Evolutionary conservation across 2,797 vertebrate species (phyloP).

Genomic region (Gymnoscopelus microlampas): DNA sequence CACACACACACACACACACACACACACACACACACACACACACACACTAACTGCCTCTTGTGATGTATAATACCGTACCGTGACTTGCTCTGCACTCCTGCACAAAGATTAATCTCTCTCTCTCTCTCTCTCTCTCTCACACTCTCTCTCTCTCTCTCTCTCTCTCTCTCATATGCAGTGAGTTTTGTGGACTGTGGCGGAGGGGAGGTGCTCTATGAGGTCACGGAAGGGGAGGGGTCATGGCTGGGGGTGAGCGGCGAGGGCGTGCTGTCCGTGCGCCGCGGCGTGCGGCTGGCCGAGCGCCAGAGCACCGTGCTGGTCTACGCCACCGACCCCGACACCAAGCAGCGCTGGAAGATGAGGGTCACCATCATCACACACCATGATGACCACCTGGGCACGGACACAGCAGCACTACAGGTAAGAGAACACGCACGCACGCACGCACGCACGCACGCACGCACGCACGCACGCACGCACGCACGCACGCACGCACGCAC

Average conservation of each 20-base stretch:
- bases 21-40: no score
- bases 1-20: background rate
- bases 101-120: no score
- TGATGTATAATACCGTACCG: no score
- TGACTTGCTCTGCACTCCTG: no score
- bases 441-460: no score
- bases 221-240: constrained; percentile 80
- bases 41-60: no score
- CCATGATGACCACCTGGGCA: constrained; percentile 13
- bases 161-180: constrained; percentile 64
- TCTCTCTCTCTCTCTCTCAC: no score
- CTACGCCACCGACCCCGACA: constrained; percentile 85
- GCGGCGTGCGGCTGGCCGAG: constrained; percentile 70
- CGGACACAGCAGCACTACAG: constrained; percentile 39
- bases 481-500: no score
- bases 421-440: constrained; percentile 37
- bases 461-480: no score
- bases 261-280: constrained; percentile 85
- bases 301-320: constrained; percentile 74
- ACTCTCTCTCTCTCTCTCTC: no score
- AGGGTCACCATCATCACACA: constrained; percentile 80
- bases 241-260: constrained; percentile 87
- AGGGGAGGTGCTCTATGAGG: constrained; percentile 84
- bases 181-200: constrained; percentile 84
- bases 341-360: constrained; percentile 88